Conservation (phyloP, 2,888 invertebrate species). For the Platycnemis pennipes region DNA sequence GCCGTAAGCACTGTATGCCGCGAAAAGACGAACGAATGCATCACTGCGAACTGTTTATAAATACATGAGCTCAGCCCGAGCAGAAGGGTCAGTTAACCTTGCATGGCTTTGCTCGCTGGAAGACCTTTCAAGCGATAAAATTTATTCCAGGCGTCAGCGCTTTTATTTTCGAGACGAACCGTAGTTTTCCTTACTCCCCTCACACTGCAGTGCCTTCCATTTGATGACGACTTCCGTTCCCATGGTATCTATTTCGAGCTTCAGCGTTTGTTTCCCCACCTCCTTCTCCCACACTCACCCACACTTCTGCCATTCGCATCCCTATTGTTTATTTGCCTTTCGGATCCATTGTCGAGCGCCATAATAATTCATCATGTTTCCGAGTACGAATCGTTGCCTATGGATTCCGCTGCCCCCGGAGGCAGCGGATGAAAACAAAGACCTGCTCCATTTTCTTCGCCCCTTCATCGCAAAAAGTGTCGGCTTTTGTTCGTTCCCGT, state of each 20-base stretch:
- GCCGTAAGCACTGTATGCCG: background rate
- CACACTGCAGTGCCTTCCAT: background rate
- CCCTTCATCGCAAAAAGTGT: background rate
- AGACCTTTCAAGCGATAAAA: background rate
- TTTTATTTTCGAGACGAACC: background rate
- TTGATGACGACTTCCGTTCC: background rate
- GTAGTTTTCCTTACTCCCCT: background rate
- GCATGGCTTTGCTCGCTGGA: background rate
- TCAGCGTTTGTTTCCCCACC: background rate
- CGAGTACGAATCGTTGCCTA: background rate
- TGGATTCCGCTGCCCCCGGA: background rate
- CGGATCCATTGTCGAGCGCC: slow-evolving; percentile 28
- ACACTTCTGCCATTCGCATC: background rate
- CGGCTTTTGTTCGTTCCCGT: background rate
- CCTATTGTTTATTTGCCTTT: background rate
- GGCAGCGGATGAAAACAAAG: background rate
- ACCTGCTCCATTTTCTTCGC: background rate
- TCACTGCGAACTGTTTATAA: background rate
- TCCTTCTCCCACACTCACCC: background rate
- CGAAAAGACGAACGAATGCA: background rate
- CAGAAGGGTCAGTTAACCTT: slow-evolving; percentile 15
- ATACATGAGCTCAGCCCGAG: background rate
- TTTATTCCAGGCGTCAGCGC: background rate
- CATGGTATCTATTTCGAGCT: slow-evolving; percentile 10
- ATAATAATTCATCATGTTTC: slow-evolving; percentile 22